Conservation (phyloP, 2,888 invertebrate genomes). For the Eueremaeus valkanovi region DNA sequence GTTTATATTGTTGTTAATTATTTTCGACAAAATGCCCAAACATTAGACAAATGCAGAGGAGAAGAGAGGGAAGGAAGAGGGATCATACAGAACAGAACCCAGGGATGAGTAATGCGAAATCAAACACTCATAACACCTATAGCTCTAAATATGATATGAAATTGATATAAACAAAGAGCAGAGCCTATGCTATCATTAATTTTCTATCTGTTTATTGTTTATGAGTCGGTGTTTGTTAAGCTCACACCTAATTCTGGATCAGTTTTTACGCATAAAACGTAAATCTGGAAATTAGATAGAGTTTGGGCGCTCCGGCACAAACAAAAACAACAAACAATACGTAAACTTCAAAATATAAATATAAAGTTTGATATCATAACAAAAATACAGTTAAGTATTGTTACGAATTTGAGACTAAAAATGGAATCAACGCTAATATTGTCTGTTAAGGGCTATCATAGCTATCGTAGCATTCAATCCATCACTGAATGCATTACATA, state of each 20-base stretch:
- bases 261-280: background rate
- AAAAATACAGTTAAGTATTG: background rate
- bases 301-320: background rate
- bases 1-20: constrained; percentile 9
- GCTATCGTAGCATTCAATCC: background rate
- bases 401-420: background rate
- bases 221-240: background rate
- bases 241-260: constrained; percentile 19
- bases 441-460: background rate
- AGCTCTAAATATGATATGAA: background rate
- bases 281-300: background rate
- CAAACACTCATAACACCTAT: constrained; percentile 8
- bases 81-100: no score
- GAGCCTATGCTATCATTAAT: constrained; percentile 29
- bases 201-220: constrained; percentile 15
- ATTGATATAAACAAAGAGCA: background rate
- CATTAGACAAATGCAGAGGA: constrained; percentile 5
- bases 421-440: background rate
- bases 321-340: background rate
- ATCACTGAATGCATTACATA: background rate
- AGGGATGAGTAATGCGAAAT: constrained; percentile 22
- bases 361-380: background rate
- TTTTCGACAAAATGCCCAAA: background rate
- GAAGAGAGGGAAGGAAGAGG: no score
- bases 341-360: background rate